phyloP scores from a whole-genome alignment of 2,113 vertebrate species.

The Protobothrops flavoviridis region DNA sequence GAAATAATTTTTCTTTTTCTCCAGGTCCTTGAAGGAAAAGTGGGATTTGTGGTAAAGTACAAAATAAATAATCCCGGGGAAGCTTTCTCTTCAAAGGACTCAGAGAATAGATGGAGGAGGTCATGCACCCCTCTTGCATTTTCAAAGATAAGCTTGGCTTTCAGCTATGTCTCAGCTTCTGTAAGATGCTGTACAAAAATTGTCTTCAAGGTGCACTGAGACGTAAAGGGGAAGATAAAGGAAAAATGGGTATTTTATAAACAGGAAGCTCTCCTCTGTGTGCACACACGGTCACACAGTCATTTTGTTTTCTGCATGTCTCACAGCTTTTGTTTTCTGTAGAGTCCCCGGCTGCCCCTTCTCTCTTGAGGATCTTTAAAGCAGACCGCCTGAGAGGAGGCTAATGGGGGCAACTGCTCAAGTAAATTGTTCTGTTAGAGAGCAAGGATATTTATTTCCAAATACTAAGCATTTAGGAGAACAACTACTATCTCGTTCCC shows the following conservation, averaged over 20 bases:
- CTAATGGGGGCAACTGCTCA: constrained; percentile 19
- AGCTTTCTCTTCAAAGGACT: background rate
- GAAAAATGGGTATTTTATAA: background rate
- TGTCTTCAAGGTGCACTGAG: background rate
- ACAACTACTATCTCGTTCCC: background rate
- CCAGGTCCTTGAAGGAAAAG: background rate
- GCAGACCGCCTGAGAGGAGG: background rate
- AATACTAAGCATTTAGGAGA: background rate
- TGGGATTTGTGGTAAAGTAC: too few species aligned
- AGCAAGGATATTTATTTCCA: constrained; percentile 10
- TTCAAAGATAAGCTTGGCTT: background rate
- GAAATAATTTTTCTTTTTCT: background rate
- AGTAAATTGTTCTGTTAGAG: constrained; percentile 12
- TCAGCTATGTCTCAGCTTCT: background rate
- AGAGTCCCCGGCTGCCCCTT: background rate
- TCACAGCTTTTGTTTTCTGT: background rate
- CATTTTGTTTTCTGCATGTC: background rate
- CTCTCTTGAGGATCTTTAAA: constrained; percentile 3
- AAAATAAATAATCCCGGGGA: background rate
- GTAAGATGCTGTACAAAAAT: background rate
- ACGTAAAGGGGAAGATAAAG: background rate
- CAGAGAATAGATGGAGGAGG: background rate
- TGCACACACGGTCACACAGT: background rate
- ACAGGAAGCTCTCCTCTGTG: background rate
- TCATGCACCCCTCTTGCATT: background rate